Percentiles rank a stretch among this genome's conserved stretches.
Evolutionary conservation across 2,888 invertebrate genomes (phyloP).

Genomic region (Heliothis peltigera): DNA sequence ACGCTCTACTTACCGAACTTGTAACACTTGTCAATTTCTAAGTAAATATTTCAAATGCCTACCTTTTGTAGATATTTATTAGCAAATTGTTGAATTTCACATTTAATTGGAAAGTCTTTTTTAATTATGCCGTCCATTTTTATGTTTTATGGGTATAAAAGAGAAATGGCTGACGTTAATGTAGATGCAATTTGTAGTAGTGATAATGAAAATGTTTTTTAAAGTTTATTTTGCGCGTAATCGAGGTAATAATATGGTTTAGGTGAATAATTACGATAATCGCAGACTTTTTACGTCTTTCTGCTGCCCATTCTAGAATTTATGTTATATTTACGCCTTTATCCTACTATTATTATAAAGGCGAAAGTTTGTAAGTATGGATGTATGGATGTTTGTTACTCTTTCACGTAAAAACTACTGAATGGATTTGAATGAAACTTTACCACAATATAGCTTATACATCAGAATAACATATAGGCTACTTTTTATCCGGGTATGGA

Average conservation of each 20-base stretch:
- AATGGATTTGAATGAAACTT: too few species aligned
- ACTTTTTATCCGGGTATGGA: too few species aligned
- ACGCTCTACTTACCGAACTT: constrained; percentile 82
- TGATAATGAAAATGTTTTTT: constrained; percentile 37
- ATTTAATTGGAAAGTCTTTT: constrained; percentile 38
- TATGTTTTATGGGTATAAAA: constrained; percentile 43
- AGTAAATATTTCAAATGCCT: constrained; percentile 81
- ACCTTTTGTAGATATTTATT: constrained; percentile 45
- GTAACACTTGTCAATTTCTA: constrained; percentile 87
- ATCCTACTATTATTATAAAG: too few species aligned
- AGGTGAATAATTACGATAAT: constrained; percentile 28
- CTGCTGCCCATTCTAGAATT: too few species aligned
- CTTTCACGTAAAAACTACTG: too few species aligned
- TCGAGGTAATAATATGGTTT: background rate
- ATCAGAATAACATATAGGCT: too few species aligned
- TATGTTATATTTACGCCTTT: too few species aligned
- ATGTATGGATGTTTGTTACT: too few species aligned
- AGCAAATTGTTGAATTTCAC: constrained; percentile 22
- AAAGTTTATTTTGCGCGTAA: constrained; percentile 35
- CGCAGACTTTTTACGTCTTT: background rate
- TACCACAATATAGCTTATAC: too few species aligned
- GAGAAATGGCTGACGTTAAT: constrained; percentile 43
- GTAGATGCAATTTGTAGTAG: constrained; percentile 31
- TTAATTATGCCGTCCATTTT: constrained; percentile 34
- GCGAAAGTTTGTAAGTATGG: too few species aligned